Evolutionary conservation across 1,140 invertebrate genomes (phyloP).

Genomic region (Temnothorax curvispinosus): DNA sequence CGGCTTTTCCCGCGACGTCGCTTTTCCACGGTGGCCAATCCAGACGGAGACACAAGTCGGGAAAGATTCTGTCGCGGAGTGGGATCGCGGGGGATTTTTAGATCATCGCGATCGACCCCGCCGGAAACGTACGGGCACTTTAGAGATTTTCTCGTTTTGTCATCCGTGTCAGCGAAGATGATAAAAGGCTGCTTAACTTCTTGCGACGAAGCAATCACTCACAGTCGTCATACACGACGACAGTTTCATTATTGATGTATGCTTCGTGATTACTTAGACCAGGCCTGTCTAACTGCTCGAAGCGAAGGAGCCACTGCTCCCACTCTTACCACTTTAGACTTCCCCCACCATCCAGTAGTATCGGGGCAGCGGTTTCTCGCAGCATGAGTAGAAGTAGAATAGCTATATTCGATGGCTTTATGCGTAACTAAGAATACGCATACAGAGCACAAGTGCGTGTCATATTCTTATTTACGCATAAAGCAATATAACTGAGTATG

Average conservation of each 20-base stretch:
- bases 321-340: no score
- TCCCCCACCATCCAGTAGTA: no score
- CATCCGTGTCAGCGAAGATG: slow-evolving; percentile 18
- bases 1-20: slow-evolving; percentile 62
- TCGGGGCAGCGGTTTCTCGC: no score
- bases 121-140: slow-evolving; percentile 46
- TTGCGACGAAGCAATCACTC: slow-evolving; percentile 15
- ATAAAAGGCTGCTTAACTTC: slow-evolving; percentile 43
- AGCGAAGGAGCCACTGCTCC: no score
- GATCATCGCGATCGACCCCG: slow-evolving; percentile 38
- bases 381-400: no score
- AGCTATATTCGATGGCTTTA: no score
- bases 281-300: no score
- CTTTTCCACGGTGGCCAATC: slow-evolving; percentile 79
- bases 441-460: no score
- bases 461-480: no score
- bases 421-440: no score
- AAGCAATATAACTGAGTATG: no score
- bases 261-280: background rate
- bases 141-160: slow-evolving; percentile 49
- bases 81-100: slow-evolving; percentile 60
- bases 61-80: slow-evolving; percentile 50
- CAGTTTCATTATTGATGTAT: slow-evolving; percentile 3
- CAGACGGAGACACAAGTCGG: slow-evolving; percentile 34
- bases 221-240: background rate